Conservation (phyloP, 2,113 vertebrate genomes). For the Capra hircus region DNA sequence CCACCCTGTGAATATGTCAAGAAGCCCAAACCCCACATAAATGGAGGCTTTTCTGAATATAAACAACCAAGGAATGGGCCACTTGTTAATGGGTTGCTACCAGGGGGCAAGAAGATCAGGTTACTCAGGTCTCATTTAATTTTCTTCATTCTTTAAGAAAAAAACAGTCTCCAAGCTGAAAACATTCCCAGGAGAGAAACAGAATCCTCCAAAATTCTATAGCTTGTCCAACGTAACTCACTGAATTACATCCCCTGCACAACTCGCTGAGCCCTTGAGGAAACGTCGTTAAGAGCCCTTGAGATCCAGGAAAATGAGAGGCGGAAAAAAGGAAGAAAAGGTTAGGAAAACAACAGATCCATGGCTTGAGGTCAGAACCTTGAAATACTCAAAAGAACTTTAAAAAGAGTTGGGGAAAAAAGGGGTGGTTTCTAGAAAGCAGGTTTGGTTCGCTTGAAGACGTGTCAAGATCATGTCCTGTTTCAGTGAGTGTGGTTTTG, state of each 20-base stretch:
- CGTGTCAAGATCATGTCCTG: background rate
- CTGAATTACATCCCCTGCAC: rapidly evolving
- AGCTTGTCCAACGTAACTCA: background rate
- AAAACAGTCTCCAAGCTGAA: background rate
- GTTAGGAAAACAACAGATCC: background rate
- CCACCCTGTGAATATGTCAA: background rate
- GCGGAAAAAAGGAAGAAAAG: background rate
- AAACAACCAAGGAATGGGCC: background rate
- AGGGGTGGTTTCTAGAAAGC: background rate
- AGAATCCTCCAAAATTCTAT: background rate
- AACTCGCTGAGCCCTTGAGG: background rate
- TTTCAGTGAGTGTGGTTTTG: background rate
- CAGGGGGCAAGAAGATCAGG: background rate
- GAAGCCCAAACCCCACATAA: background rate
- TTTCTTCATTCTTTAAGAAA: background rate
- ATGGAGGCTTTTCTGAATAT: background rate
- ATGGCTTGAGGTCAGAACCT: background rate
- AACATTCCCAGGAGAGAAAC: background rate
- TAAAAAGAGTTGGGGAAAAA: background rate
- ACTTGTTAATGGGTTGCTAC: background rate
- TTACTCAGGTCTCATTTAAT: background rate
- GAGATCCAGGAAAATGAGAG: background rate
- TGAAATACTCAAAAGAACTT: background rate
- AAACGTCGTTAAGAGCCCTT: background rate
- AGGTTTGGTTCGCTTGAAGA: background rate